These are phyloP conservation scores for Euwallacea fornicatus DNA, from an alignment of 1,140 invertebrate genomes.

Conservation along the genomic window DNA sequence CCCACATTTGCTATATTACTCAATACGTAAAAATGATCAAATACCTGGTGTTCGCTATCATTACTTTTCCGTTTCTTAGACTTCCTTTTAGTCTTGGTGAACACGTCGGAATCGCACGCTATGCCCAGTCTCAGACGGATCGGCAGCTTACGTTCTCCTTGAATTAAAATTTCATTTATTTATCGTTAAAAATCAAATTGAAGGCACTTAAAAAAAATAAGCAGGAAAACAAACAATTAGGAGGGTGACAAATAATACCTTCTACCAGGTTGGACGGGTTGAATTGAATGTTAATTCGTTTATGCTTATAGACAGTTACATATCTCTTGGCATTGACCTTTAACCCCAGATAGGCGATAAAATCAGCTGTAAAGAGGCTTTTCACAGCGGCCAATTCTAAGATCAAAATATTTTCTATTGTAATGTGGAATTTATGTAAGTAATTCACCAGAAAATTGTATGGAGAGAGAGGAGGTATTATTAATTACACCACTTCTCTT, in stretches of 20 bases:
- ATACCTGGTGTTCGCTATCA: slow-evolving; percentile 49
- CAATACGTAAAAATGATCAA: too few relatives aligned
- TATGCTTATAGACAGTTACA: slow-evolving; percentile 37
- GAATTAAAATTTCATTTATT: slow-evolving; percentile 5
- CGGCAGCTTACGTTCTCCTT: slow-evolving; percentile 47
- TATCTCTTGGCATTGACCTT: slow-evolving; percentile 29
- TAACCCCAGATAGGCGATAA: slow-evolving; percentile 37
- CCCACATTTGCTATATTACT: too few relatives aligned
- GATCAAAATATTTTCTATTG: neutral
- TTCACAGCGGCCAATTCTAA: slow-evolving; percentile 37
- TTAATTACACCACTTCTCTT: too few relatives aligned
- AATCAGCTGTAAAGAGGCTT: slow-evolving; percentile 39
- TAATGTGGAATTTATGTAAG: too few relatives aligned
- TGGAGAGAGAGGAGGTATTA: too few relatives aligned
- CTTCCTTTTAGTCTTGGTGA: slow-evolving; percentile 35
- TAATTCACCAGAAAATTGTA: too few relatives aligned
- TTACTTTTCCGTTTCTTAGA: slow-evolving; percentile 42
- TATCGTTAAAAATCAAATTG: slow-evolving; percentile 11
- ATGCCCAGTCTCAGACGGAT: slow-evolving; percentile 49
- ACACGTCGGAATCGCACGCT: slow-evolving; percentile 34
- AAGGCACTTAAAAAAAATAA: slow-evolving; percentile 3
- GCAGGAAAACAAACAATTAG: neutral
- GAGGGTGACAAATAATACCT: slow-evolving; percentile 19
- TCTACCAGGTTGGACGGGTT: slow-evolving; percentile 12
- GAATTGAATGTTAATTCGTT: slow-evolving; percentile 29